Percentiles rank a stretch among this genome's conserved stretches.
phyloP scores from a whole-genome alignment of 2,113 vertebrate genomes.

The Hystrix cristata region DNA sequence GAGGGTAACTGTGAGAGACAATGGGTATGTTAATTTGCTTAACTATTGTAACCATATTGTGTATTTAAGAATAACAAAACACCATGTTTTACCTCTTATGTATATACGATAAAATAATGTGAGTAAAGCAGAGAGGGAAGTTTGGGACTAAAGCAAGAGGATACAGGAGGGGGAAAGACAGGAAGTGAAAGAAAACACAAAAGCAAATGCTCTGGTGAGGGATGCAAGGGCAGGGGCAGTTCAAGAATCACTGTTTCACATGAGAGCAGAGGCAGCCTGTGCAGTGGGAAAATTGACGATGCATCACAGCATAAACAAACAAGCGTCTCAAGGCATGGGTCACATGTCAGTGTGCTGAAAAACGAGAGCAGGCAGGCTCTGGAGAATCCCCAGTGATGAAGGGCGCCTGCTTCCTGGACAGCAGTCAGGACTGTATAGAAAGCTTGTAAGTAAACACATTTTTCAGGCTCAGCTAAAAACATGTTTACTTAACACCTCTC shows the following conservation, averaged over 20 bases:
- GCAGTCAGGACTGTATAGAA: neutral
- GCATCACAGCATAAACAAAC: slow-evolving; percentile 68
- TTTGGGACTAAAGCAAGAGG: neutral
- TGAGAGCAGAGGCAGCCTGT: slow-evolving; percentile 48
- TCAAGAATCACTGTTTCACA: slow-evolving; percentile 44
- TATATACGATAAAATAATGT: neutral
- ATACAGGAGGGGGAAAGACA: neutral
- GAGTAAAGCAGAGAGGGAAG: neutral
- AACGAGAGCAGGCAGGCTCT: slow-evolving; percentile 48
- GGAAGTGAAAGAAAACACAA: neutral
- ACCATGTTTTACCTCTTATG: neutral
- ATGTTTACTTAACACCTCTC: slow-evolving; percentile 63
- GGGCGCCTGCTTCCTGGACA: slow-evolving; percentile 34
- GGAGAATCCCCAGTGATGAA: neutral
- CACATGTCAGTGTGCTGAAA: slow-evolving; percentile 11
- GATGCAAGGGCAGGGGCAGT: neutral
- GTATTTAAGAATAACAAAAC: neutral
- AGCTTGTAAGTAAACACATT: slow-evolving; percentile 62
- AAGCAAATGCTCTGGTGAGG: neutral
- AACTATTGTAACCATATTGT: neutral
- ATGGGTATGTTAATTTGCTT: neutral
- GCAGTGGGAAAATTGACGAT: slow-evolving; percentile 64
- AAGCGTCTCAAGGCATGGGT: slow-evolving; percentile 20
- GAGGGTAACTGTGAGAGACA: neutral
- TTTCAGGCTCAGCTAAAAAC: slow-evolving; percentile 48